Evolutionary conservation across 2,113 vertebrate species (phyloP), one percentile per base, ranked within the genome.

Genomic region (Rhineura floridana): DNA sequence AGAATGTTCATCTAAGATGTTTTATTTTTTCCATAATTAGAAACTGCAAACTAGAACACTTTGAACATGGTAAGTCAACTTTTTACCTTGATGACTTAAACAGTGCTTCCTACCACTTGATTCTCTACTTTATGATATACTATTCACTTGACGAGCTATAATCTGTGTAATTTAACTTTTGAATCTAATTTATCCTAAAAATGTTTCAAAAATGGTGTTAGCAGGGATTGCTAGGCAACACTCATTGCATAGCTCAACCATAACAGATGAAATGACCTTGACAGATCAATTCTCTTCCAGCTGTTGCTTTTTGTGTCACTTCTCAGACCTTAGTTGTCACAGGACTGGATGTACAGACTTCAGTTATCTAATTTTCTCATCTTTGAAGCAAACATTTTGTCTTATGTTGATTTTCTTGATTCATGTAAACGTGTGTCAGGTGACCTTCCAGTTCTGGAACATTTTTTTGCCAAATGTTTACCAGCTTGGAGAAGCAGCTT

Each of bases 371-470:
- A 50, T 62, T 82, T 81, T 39, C 50, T 73, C 7, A 17, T 87
- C 76, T 87, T 80, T 4, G 28, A 48, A 73, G 42, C n/a, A 65
- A 82, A 62, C 46, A 62, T n/a, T 77, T 77, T 55, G 33, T 48
- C 30, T 73, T 72, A 44, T 59, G 30, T 23, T 44, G 21, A 9
- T 81, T 81, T 46, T 87, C 36, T 85, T 85, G 15, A 85, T 73
- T 4, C 21, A 17, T 87, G n/a, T 62, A 81, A 81, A 81, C n/a
- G 52, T 75, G 72, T 78, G 76, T 83, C 59, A 87, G 62, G 67
- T 42, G 62, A 21, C 55, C 59, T 88, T 33, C 46, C n/a, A 70
- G 9, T 52, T 67, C 59, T 69, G 17, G 12, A 55, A 28, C 6
- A 7, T 21, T 36, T 59, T 62, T 87, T 81, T 59, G 65, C 48